Percentiles rank a stretch among this genome's conserved stretches.
phyloP scores from a whole-genome alignment of 2,888 invertebrate species.

The Agapostemon virescens region DNA sequence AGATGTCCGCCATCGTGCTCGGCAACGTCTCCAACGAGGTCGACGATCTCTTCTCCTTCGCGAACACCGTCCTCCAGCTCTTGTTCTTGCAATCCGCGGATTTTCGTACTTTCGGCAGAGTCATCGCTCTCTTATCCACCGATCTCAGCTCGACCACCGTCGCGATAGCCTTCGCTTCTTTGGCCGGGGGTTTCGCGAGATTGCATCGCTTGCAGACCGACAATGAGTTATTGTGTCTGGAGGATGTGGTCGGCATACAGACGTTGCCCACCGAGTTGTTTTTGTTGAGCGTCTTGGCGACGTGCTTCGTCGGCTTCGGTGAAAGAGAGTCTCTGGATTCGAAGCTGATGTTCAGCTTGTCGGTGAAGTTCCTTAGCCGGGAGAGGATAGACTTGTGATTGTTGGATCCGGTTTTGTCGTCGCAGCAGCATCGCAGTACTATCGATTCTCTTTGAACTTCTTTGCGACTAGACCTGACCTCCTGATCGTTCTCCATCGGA shows the following conservation, averaged over 20 bases:
- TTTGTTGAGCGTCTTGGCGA: conserved; percentile 71
- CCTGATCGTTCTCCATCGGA: conserved; percentile 55
- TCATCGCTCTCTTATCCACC: conserved; percentile 77
- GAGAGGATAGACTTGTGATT: conserved; percentile 81
- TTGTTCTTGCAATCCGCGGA: conserved; percentile 76
- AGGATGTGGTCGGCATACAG: conserved; percentile 42
- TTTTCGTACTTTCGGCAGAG: conserved; percentile 76
- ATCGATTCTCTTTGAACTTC: conserved; percentile 57
- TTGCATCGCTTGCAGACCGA: conserved; percentile 75
- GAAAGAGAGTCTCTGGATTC: conserved; percentile 79
- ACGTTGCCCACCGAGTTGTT: conserved; percentile 71
- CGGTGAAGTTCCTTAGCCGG: conserved; percentile 82
- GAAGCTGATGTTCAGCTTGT: conserved; percentile 81
- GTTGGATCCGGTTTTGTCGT: conserved; percentile 74
- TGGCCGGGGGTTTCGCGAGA: conserved; percentile 63
- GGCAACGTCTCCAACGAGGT: conserved; percentile 76
- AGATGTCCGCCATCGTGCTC: conserved; percentile 56
- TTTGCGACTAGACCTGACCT: conserved; percentile 55
- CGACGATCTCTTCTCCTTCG: conserved; percentile 78
- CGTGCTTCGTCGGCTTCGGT: conserved; percentile 69
- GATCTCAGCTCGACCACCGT: conserved; percentile 65
- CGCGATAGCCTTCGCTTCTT: conserved; percentile 62
- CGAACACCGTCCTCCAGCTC: conserved; percentile 77
- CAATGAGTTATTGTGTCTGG: conserved; percentile 62
- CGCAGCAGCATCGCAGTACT: conserved; percentile 72